A percentile compares a stretch with the other conserved stretches of the same genome.
Conservation (phyloP, 2,113 vertebrate genomes). For the Tauraco erythrolophus region DNA sequence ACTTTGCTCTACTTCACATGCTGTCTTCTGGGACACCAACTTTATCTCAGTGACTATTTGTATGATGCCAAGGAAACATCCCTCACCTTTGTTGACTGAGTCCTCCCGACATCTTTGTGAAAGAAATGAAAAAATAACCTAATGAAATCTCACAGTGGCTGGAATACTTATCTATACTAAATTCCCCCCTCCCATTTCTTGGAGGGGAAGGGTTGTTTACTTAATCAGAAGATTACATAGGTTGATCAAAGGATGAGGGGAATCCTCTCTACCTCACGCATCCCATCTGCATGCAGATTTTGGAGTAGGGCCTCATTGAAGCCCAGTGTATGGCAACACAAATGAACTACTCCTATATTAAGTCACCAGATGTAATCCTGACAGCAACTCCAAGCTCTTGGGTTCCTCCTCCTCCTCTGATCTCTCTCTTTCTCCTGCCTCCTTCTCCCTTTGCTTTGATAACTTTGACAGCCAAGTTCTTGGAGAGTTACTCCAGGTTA, state of each 20-base stretch:
- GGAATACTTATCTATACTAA: background rate
- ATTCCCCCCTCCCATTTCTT: background rate
- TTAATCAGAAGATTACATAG: constrained; percentile 11
- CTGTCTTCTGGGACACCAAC: background rate
- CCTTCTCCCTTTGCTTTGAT: constrained; percentile 63
- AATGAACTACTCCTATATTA: constrained; percentile 50
- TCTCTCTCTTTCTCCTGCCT: constrained; percentile 48
- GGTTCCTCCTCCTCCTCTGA: constrained; percentile 67
- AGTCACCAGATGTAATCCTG: constrained; percentile 68
- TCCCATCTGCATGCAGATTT: background rate
- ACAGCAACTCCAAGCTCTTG: constrained; percentile 41
- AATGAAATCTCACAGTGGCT: background rate
- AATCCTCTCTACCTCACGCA: background rate
- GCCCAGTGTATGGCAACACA: background rate
- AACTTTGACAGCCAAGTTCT: constrained; percentile 73
- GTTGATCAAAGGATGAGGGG: background rate
- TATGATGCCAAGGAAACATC: background rate
- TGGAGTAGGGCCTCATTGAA: background rate
- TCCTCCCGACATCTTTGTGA: background rate
- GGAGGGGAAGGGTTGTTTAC: constrained; percentile 1
- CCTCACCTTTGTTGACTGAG: background rate
- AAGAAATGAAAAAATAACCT: background rate
- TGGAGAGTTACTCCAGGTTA: constrained; percentile 77
- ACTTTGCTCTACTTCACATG: background rate
- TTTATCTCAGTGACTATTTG: background rate